Percentiles rank a stretch among this genome's conserved stretches.
Conservation (phyloP, 2,797 vertebrate genomes). For the Malacoctenus gilli region DNA sequence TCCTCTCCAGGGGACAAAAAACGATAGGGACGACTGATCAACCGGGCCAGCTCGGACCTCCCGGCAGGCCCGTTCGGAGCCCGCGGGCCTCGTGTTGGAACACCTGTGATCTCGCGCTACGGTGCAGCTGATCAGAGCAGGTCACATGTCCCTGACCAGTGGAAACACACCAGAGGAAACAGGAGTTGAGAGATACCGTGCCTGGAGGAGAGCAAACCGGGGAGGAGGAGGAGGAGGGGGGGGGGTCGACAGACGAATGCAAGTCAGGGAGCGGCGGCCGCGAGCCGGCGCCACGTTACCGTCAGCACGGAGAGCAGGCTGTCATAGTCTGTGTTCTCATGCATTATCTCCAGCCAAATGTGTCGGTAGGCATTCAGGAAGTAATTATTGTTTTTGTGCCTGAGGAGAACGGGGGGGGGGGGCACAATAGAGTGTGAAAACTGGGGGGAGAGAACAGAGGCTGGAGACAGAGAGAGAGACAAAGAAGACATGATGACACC, state of each 20-base stretch:
- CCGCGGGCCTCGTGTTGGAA: too few species aligned
- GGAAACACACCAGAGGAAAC: conserved; percentile 73
- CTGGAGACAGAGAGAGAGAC: conserved; percentile 49
- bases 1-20: too few species aligned
- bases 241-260: conserved; percentile 26
- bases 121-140: too few species aligned
- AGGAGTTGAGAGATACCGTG: conserved; percentile 77
- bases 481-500: conserved; percentile 21
- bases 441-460: too few species aligned
- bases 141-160: conserved; percentile 80
- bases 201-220: conserved; percentile 73
- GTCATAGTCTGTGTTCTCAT: conserved; percentile 95
- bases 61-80: too few species aligned
- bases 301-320: conserved; percentile 96
- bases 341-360: conserved; percentile 97
- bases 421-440: conserved; percentile 78
- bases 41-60: too few species aligned
- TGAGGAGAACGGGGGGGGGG: conserved; percentile 84
- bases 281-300: conserved; percentile 90
- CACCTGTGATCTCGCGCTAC: too few species aligned
- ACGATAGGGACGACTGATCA: too few species aligned
- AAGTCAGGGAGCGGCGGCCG: conserved; percentile 67
- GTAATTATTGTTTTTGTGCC: conserved; percentile 99
- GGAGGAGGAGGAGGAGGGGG: conserved; percentile 1
- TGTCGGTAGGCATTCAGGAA: conserved; percentile 96